Conservation (phyloP, 2,797 vertebrate genomes). For the Ficedula albicollis region DNA sequence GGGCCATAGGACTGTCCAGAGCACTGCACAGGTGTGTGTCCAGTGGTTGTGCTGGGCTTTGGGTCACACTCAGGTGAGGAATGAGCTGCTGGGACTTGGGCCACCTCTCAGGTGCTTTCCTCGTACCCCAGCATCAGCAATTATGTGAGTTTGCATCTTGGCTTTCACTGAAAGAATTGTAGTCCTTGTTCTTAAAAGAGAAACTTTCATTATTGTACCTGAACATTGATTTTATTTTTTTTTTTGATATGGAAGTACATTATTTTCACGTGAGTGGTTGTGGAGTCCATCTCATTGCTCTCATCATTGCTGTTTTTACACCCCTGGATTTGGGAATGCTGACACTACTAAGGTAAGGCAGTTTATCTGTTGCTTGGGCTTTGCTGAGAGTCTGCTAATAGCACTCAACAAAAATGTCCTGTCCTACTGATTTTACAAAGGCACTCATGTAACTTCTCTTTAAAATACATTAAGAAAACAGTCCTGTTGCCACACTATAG, state of each 20-base stretch:
- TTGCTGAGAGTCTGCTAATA: background rate
- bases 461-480: background rate
- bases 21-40: background rate
- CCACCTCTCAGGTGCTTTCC: background rate
- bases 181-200: background rate
- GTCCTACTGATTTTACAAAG: conserved; percentile 24
- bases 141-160: background rate
- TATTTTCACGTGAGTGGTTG: rapidly evolving
- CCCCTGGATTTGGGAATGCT: background rate
- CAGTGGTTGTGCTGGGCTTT: background rate
- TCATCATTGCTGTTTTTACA: background rate
- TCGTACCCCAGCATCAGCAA: background rate
- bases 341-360: background rate
- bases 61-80: background rate
- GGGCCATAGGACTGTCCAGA: no score
- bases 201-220: background rate
- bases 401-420: background rate
- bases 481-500: background rate
- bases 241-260: background rate
- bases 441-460: background rate
- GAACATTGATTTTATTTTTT: background rate
- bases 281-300: rapidly evolving
- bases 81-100: background rate
- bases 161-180: background rate
- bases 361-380: background rate